phyloP scores from a whole-genome alignment of 2,888 invertebrate species.

The Ormyrus rosae region DNA sequence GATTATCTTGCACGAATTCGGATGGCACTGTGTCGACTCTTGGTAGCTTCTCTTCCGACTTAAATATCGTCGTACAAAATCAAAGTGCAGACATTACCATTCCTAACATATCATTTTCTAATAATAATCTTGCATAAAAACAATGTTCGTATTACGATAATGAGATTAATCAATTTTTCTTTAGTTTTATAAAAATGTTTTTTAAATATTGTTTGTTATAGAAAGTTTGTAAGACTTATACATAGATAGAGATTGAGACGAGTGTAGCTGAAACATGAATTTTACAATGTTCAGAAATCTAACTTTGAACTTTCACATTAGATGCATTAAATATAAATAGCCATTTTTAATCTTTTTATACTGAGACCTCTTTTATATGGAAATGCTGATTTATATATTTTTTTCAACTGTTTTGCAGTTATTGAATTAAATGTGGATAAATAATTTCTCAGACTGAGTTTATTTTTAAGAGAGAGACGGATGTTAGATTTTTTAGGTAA shows the following conservation, averaged over 20 bases:
- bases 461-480: constrained; percentile 43
- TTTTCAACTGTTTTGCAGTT: constrained; percentile 12
- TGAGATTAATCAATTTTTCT: background rate
- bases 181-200: background rate
- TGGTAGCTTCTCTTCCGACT: constrained; percentile 51
- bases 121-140: constrained; percentile 43
- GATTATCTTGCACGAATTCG: constrained; percentile 61
- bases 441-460: constrained; percentile 47
- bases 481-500: constrained; percentile 43
- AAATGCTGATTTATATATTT: constrained; percentile 41
- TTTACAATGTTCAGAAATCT: background rate
- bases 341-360: background rate
- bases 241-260: background rate
- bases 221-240: background rate
- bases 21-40: constrained; percentile 52
- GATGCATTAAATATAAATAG: no score
- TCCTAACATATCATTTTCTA: constrained; percentile 55
- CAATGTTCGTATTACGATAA: background rate
- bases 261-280: background rate
- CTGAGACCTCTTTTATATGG: constrained; percentile 16
- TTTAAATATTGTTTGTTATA: background rate
- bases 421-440: constrained; percentile 23
- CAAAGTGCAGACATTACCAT: constrained; percentile 51
- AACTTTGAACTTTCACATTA: no score
- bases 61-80: constrained; percentile 49